phyloP scores from a whole-genome alignment of 1,140 invertebrate species.

The Prorops nasuta region DNA sequence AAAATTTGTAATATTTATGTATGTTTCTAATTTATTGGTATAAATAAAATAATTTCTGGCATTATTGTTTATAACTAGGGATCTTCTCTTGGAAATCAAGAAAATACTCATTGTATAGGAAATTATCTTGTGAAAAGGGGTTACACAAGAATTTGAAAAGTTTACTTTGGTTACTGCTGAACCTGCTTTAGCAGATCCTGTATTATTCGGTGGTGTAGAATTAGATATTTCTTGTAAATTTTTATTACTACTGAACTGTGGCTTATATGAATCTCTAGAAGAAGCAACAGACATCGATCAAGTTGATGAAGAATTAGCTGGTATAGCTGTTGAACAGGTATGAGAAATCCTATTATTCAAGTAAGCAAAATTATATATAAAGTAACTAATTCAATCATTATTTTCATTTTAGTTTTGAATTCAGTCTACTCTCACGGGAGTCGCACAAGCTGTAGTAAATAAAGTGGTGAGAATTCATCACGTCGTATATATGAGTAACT shows the following conservation, averaged over 20 bases:
- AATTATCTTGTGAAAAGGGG: slow-evolving; percentile 86
- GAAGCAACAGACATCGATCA: slow-evolving; percentile 77
- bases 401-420: slow-evolving; percentile 68
- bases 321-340: slow-evolving; percentile 76
- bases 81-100: slow-evolving; percentile 69
- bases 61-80: no score
- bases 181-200: slow-evolving; percentile 80
- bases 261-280: slow-evolving; percentile 79
- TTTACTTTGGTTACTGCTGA: slow-evolving; percentile 67
- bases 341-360: no score
- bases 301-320: slow-evolving; percentile 78
- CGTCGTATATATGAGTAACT: slow-evolving; percentile 72
- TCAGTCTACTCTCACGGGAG: slow-evolving; percentile 76
- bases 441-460: slow-evolving; percentile 85
- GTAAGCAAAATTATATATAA: no score
- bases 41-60: slow-evolving; percentile 6
- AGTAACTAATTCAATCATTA: no score
- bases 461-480: slow-evolving; percentile 83
- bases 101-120: slow-evolving; percentile 79
- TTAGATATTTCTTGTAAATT: slow-evolving; percentile 80
- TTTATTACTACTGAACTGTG: slow-evolving; percentile 81
- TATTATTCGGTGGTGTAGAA: slow-evolving; percentile 76
- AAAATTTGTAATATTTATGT: not conserved
- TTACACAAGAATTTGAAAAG: slow-evolving; percentile 80
- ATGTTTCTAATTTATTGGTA: slow-evolving; percentile 2